Percentiles rank a stretch among this genome's conserved stretches.
Conservation (phyloP, 2,888 invertebrate genomes). For the Bombylius discolor region DNA sequence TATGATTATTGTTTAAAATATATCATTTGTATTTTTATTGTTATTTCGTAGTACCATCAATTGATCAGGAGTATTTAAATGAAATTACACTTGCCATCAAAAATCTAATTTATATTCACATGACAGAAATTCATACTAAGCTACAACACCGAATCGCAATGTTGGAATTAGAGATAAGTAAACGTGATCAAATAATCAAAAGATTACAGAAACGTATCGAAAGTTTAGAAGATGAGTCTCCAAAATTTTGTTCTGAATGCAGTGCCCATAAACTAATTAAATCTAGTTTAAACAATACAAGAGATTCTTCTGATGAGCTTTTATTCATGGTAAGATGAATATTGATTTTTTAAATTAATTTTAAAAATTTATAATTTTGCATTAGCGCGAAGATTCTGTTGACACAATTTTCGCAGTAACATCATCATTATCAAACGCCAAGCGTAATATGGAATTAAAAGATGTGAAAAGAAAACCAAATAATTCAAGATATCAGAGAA, state of each 20-base stretch:
- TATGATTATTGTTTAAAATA: no score
- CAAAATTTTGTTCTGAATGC: constrained; percentile 3
- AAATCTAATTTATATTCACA: constrained; percentile 64
- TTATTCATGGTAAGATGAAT: constrained; percentile 33
- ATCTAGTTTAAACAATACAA: not conserved
- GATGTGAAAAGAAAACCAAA: not conserved
- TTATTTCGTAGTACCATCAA: constrained; percentile 42
- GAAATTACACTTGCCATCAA: constrained; percentile 68
- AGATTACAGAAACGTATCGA: constrained; percentile 61
- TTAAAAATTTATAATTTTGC: constrained; percentile 10
- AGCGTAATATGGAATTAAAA: constrained; percentile 2
- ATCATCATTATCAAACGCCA: constrained; percentile 27
- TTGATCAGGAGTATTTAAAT: constrained; percentile 69
- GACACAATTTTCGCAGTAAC: constrained; percentile 54
- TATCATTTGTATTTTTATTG: no score
- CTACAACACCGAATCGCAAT: constrained; percentile 60
- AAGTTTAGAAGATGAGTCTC: constrained; percentile 42
- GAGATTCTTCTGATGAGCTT: constrained; percentile 29
- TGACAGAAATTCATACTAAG: constrained; percentile 56
- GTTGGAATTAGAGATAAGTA: constrained; percentile 67
- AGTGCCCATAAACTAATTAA: not conserved
- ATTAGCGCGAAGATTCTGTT: constrained; percentile 53
- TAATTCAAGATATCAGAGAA: no score
- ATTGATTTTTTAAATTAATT: not conserved
- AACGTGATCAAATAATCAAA: constrained; percentile 66